Conservation (phyloP, 2,888 invertebrate genomes). For the Drosophila mercatorum region DNA sequence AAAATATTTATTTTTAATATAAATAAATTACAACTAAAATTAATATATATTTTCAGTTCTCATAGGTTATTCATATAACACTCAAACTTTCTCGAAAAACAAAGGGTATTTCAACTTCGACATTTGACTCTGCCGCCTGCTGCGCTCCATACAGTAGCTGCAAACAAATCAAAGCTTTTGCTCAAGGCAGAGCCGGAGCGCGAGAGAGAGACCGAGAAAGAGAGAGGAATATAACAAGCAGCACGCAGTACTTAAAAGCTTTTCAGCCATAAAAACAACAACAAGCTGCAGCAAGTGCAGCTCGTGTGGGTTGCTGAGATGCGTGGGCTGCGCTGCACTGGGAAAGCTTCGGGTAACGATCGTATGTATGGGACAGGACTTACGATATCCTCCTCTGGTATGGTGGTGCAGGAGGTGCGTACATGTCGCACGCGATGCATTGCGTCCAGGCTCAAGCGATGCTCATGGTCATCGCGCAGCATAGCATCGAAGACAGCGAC, state of each 20-base stretch:
- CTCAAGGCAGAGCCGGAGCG: background rate
- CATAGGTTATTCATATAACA: background rate
- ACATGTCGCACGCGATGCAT: slow-evolving; percentile 77
- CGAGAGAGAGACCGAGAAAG: background rate
- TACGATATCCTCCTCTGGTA: slow-evolving; percentile 82
- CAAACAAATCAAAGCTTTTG: slow-evolving; percentile 45
- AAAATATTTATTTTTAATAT: no score
- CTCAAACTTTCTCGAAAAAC: no score
- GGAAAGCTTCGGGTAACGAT: background rate
- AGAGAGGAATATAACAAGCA: background rate
- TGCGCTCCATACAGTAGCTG: slow-evolving; percentile 8
- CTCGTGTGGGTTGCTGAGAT: background rate
- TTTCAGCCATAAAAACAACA: slow-evolving; percentile 33
- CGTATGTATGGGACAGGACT: slow-evolving; percentile 39
- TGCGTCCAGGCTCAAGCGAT: slow-evolving; percentile 78
- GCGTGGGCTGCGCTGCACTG: background rate
- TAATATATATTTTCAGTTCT: background rate
- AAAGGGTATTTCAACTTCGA: slow-evolving; percentile 12
- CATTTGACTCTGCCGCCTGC: slow-evolving; percentile 2
- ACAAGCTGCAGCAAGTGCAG: slow-evolving; percentile 9
- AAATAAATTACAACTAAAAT: no score
- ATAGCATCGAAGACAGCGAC: slow-evolving; percentile 69
- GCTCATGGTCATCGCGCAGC: slow-evolving; percentile 75
- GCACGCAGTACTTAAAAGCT: slow-evolving; percentile 35
- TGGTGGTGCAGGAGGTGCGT: slow-evolving; percentile 81